Percentiles rank a stretch among this genome's conserved stretches.
These are phyloP conservation scores for Colostygia pectinataria DNA, from an alignment of 2,888 invertebrate species.

Conservation along the genomic window DNA sequence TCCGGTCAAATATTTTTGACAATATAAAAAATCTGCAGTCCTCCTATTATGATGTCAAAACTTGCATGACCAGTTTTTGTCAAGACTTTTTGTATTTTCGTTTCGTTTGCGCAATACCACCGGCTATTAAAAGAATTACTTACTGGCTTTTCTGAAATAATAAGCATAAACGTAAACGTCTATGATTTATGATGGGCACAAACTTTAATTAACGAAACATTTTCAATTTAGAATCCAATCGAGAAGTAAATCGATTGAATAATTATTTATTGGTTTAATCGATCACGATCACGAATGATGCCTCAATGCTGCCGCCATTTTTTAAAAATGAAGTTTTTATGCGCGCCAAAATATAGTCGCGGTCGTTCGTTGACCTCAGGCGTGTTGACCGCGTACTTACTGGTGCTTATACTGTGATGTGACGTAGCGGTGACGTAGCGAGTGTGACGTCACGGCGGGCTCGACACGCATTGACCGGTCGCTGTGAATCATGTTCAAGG, in stretches of 20 bases:
- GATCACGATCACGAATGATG: constrained; percentile 37
- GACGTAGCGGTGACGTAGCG: constrained; percentile 65
- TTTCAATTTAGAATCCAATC: constrained; percentile 28
- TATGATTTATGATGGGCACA: constrained; percentile 26
- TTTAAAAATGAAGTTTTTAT: constrained; percentile 64
- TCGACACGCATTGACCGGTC: constrained; percentile 37
- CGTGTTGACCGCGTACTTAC: constrained; percentile 47
- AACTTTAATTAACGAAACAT: constrained; percentile 29
- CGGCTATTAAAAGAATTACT: constrained; percentile 11
- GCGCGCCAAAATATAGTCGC: constrained; percentile 75
- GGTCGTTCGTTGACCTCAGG: constrained; percentile 74
- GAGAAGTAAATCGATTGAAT: constrained; percentile 36
- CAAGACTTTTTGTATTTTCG: constrained; percentile 48
- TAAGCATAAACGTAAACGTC: constrained; percentile 8
- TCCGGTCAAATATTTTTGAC: constrained; percentile 72
- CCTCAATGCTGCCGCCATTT: constrained; percentile 35
- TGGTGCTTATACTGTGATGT: constrained; percentile 29
- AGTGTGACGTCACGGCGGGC: constrained; percentile 60
- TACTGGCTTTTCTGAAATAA: constrained; percentile 3
- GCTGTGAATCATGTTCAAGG: constrained; percentile 55
- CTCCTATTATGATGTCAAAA: constrained; percentile 67
- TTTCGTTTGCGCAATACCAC: constrained; percentile 28
- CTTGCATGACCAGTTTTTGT: constrained; percentile 49
- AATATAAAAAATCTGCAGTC: constrained; percentile 66
- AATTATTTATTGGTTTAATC: constrained; percentile 42